Evolutionary conservation across 2,797 vertebrate species (phyloP).

Genomic region (Argya squamiceps): DNA sequence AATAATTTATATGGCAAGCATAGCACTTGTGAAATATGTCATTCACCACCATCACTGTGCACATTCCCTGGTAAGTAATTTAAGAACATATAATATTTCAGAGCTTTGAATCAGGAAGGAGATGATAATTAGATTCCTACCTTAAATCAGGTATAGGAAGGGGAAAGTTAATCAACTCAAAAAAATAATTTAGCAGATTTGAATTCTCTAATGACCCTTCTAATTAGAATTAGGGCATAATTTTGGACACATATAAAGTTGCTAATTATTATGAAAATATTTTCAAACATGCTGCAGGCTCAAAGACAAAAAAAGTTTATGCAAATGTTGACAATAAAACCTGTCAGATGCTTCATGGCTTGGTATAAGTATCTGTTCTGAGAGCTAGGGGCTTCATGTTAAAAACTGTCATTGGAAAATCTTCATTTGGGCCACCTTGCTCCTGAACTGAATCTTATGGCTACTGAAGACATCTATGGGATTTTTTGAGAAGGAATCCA

Average conservation of each 20-base stretch:
- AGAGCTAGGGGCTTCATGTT: not conserved
- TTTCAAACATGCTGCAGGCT: slow-evolving; percentile 37
- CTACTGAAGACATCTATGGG: not conserved
- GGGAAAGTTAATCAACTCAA: slow-evolving; percentile 63
- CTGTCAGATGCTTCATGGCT: not conserved
- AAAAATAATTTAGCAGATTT: slow-evolving; percentile 59
- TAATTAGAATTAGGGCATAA: slow-evolving; percentile 58
- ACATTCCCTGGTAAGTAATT: slow-evolving; percentile 40
- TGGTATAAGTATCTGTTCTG: not conserved
- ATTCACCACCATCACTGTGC: slow-evolving; percentile 47
- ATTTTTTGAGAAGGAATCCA: not conserved
- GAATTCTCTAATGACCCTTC: slow-evolving; percentile 42
- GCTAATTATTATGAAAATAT: slow-evolving; percentile 57
- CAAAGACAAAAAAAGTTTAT: not conserved
- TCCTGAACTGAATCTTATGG: not conserved
- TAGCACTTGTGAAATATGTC: slow-evolving; percentile 65
- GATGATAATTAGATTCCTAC: slow-evolving; percentile 50
- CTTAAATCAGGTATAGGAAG: slow-evolving; percentile 41
- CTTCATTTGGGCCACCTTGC: not conserved
- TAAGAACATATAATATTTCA: slow-evolving; percentile 57
- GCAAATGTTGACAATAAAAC: slow-evolving; percentile 16
- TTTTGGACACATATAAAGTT: slow-evolving; percentile 50
- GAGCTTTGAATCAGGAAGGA: slow-evolving; percentile 34
- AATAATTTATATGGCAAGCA: slow-evolving; percentile 63
- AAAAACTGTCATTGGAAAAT: not conserved